phyloP scores from a whole-genome alignment of 2,888 invertebrate genomes.

The Cataglyphis rosenhaueri region DNA sequence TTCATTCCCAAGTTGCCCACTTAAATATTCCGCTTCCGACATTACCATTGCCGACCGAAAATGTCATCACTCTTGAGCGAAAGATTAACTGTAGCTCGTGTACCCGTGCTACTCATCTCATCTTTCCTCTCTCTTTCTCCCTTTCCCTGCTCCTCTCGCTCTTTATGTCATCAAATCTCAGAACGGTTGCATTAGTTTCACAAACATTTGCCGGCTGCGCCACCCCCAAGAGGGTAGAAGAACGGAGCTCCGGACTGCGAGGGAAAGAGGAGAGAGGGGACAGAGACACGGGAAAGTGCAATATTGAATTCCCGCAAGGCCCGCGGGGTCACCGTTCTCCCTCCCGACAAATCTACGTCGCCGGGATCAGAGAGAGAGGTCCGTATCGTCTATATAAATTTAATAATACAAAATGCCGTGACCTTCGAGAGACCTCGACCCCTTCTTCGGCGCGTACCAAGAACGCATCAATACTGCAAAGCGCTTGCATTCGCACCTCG shows the following conservation, averaged over 20 bases:
- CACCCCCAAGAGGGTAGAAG: constrained; percentile 63
- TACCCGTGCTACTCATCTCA: constrained; percentile 8
- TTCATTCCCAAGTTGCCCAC: neutral
- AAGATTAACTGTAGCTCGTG: constrained; percentile 39
- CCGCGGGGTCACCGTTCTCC: constrained; percentile 59
- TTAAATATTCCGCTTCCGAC: constrained; percentile 10
- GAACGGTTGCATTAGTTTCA: constrained; percentile 75
- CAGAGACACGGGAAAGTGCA: constrained; percentile 72
- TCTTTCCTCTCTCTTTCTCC: constrained; percentile 10
- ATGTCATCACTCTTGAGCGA: constrained; percentile 37
- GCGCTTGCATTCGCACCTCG: constrained; percentile 54
- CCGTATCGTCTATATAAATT: constrained; percentile 78
- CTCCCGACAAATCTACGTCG: constrained; percentile 75
- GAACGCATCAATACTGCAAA: constrained; percentile 73
- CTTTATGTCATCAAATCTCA: constrained; percentile 71
- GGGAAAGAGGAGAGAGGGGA: constrained; percentile 48
- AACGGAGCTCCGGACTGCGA: constrained; percentile 12
- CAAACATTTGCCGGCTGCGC: constrained; percentile 75
- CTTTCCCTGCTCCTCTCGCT: constrained; percentile 34
- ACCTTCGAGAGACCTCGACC: constrained; percentile 65
- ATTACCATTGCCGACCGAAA: constrained; percentile 21
- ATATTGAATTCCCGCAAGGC: constrained; percentile 77
- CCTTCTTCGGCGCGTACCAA: constrained; percentile 49
- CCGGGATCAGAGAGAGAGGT: constrained; percentile 71
- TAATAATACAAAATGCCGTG: constrained; percentile 79